Evolutionary conservation across 2,888 invertebrate species (phyloP), one percentile per base, ranked within the genome.

Genomic region (Rhodophaea formosa): DNA sequence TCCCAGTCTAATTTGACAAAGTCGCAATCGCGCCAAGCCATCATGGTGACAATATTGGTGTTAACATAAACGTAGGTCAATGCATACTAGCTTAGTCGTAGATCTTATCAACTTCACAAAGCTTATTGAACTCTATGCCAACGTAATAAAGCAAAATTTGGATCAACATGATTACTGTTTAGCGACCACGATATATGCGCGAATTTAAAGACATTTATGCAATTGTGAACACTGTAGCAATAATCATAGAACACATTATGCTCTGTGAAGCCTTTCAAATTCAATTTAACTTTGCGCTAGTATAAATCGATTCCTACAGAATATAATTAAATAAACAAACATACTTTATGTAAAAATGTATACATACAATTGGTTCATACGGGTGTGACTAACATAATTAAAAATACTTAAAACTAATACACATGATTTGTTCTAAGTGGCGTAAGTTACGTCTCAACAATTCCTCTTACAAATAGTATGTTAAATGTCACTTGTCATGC

Each of bases 401-500:
- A 75, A 49, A 77, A 64, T 70, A 62, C 59, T 65, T 64, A 64
- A 60, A 71, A 64, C 59, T 63, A 63, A 79, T 77, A 80, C 76
- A 82, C 76, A 79, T 71, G 71, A 69, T 82, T 85, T 85, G 85
- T 85, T 88, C 84, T 77, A 79, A 73, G 65, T 77, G 66, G 72
- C 71, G 69, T 72, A 70, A 69, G 68, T 71, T 73, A 71, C 70
- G 61, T 59, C 63, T 72, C 72, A 83, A 82, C 80, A 78, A 77
- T 79, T 79, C 75, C 76, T 72, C 76, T 75, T 80, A 77, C n/a
- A 52, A 51, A 71, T 23, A 56, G 66, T 68, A 79, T 64, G 69
- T 75, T 72, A 73, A 80, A 79, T 71, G 74, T 80, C 75, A 76
- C 67, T 80, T 85, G 84, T 87, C 88, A 88, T 88, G 88, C 85